These are phyloP conservation scores for Drosophila novamexicana DNA, from an alignment of 1,140 invertebrate genomes.

Conservation along the genomic window DNA sequence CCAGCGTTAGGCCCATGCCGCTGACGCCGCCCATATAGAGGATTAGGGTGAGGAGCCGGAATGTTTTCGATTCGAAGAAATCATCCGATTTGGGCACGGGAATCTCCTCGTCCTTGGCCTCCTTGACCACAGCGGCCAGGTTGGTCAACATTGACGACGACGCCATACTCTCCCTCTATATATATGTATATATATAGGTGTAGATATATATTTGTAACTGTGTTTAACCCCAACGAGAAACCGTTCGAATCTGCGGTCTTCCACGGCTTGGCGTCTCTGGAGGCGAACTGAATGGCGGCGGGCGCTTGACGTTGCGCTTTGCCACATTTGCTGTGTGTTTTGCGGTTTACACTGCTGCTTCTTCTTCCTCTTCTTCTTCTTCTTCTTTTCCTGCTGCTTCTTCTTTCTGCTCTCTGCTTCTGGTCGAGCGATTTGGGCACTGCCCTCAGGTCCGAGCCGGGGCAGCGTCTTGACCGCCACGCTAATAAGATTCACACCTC, in stretches of 20 bases:
- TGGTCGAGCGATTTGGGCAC: constrained; percentile 7
- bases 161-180: background rate
- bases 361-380: constrained; percentile 7
- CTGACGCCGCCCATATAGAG: constrained; percentile 79
- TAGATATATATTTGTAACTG: too few relatives aligned
- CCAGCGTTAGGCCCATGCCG: constrained; percentile 73
- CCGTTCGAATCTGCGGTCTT: constrained; percentile 38
- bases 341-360: constrained; percentile 24
- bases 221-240: background rate
- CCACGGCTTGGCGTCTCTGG: constrained; percentile 46
- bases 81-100: constrained; percentile 71
- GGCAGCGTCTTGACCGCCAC: constrained; percentile 63
- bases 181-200: background rate
- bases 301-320: constrained; percentile 13
- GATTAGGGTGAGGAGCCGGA: constrained; percentile 66
- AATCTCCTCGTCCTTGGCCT: constrained; percentile 77
- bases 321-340: constrained; percentile 20
- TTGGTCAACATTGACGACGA: constrained; percentile 26
- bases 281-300: constrained; percentile 54
- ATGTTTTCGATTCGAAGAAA: constrained; percentile 80
- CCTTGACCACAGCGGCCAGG: constrained; percentile 66
- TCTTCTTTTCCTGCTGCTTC: background rate
- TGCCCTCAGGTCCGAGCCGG: background rate
- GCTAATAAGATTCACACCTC: constrained; percentile 66
- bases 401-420: constrained; percentile 18